These are phyloP conservation scores for Ispidina picta DNA, from an alignment of 2,797 vertebrate species.

Conservation along the genomic window DNA sequence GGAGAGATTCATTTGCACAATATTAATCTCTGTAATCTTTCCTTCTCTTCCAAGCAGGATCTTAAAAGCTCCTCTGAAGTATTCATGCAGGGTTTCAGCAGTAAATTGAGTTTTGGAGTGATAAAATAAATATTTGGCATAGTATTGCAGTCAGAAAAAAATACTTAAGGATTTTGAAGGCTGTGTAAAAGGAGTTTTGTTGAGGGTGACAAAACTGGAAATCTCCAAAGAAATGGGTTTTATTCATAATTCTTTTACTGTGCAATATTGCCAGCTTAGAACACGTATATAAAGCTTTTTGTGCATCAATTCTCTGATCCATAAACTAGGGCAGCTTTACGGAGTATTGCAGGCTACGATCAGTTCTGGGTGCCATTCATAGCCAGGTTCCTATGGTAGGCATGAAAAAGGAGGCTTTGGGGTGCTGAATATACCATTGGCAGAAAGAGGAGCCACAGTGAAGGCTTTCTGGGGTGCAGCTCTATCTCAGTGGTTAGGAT, in stretches of 20 bases:
- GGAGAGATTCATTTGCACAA: conserved; percentile 32
- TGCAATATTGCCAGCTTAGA: conserved; percentile 3
- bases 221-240: conserved; percentile 39
- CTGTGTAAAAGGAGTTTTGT: conserved; percentile 29
- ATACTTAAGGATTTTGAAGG: not conserved
- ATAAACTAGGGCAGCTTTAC: conserved; percentile 7
- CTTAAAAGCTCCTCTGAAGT: conserved; percentile 26
- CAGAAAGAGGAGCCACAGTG: not conserved
- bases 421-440: not conserved
- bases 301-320: not conserved
- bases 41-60: not conserved
- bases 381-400: not conserved
- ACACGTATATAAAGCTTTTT: not conserved
- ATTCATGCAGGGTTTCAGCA: conserved; percentile 6
- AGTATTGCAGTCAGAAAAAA: conserved; percentile 3
- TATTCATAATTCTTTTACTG: conserved; percentile 31
- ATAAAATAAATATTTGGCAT: conserved; percentile 47
- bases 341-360: not conserved
- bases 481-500: not conserved
- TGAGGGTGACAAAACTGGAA: conserved; percentile 21
- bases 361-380: not conserved
- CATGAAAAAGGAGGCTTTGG: rapidly evolving
- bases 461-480: not conserved
- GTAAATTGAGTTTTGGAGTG: conserved; percentile 40
- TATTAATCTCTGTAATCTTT: conserved; percentile 21